A percentile compares a stretch with the other conserved stretches of the same genome.
Evolutionary conservation across 2,113 vertebrate species (phyloP).

Genomic region (Heterotis niloticus): DNA sequence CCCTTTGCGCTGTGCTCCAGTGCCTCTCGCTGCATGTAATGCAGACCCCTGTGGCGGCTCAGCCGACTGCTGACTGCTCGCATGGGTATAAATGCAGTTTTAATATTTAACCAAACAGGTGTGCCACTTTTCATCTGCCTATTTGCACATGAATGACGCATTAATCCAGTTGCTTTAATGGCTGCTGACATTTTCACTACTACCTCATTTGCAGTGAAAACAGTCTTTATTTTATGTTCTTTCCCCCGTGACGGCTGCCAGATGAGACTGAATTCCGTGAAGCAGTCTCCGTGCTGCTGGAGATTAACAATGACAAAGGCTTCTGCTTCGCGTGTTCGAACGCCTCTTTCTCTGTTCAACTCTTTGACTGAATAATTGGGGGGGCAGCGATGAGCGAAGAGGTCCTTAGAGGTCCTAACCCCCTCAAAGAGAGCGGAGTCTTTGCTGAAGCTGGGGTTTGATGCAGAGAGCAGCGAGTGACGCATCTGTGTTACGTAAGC

Average conservation of each 20-base stretch:
- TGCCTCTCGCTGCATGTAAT: not conserved
- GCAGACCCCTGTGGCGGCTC: not conserved
- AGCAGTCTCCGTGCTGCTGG: not conserved
- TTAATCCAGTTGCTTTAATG: not conserved
- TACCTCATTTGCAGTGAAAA: not conserved
- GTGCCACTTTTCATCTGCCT: not conserved
- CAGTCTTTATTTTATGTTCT: not conserved
- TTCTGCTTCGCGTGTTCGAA: not conserved
- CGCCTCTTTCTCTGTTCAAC: not conserved
- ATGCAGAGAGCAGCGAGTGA: not conserved
- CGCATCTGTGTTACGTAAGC: not conserved
- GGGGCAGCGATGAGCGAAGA: not conserved
- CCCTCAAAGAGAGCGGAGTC: not conserved
- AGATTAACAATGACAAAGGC: not conserved
- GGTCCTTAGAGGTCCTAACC: not conserved
- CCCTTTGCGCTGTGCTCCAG: not conserved
- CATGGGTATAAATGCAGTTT: not conserved
- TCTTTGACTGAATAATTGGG: not conserved
- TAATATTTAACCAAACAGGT: not conserved
- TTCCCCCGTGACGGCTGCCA: not conserved
- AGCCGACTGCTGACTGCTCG: not conserved
- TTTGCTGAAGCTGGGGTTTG: constrained; percentile 14
- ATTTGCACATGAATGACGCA: not conserved
- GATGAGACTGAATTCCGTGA: not conserved
- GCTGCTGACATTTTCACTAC: too few relatives aligned